Evolutionary conservation across 2,113 vertebrate species (phyloP).

Genomic region (Neotoma lepida): DNA sequence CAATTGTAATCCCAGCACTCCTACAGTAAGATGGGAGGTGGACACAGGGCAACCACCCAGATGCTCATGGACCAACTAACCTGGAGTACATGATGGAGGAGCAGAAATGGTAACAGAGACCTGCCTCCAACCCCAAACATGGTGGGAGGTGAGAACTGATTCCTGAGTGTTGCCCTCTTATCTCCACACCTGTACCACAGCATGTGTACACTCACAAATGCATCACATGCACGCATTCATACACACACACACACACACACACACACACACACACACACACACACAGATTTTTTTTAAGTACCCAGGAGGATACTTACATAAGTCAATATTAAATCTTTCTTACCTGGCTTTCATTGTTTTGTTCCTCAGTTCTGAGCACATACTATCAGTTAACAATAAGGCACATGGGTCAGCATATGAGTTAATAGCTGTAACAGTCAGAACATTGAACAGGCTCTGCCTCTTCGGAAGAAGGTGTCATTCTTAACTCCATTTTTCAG

Average conservation of each 20-base stretch:
- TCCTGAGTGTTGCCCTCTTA: not conserved
- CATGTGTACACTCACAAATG: not conserved
- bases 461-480: not conserved
- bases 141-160: not conserved
- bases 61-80: not conserved
- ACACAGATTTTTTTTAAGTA: not conserved
- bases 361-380: not conserved
- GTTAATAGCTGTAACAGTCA: not conserved
- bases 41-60: not conserved
- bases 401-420: not conserved
- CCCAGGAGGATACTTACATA: not conserved
- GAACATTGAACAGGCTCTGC: not conserved
- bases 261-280: not conserved
- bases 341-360: not conserved
- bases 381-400: not conserved
- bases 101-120: not conserved
- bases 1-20: not conserved
- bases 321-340: slow-evolving; percentile 16
- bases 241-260: not conserved
- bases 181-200: no score
- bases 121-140: not conserved
- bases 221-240: not conserved
- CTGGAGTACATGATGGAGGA: not conserved
- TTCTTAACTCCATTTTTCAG: not conserved
- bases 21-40: not conserved